phyloP scores from a whole-genome alignment of 2,888 invertebrate genomes.

The Pyrgus malvae region DNA sequence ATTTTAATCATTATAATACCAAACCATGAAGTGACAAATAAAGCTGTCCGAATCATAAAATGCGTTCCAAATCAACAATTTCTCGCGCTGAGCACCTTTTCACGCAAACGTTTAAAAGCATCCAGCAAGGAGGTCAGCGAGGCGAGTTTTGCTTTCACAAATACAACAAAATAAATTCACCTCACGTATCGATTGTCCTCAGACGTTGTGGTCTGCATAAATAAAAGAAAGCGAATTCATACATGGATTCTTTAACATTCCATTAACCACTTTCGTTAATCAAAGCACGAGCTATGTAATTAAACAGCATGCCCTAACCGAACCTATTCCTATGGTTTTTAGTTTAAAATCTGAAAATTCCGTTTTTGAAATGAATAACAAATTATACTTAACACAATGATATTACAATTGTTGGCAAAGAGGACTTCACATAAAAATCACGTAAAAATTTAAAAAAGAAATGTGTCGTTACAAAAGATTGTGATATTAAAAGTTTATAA shows the following conservation, averaged over 20 bases:
- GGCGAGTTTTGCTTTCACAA: constrained; percentile 79
- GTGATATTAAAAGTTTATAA: too few species aligned
- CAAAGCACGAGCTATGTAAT: background rate
- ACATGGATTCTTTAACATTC: constrained; percentile 52
- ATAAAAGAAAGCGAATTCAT: constrained; percentile 79
- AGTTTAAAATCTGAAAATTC: too few species aligned
- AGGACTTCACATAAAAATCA: too few species aligned
- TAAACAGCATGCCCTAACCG: background rate
- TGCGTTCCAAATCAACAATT: constrained; percentile 69
- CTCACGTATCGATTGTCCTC: constrained; percentile 81
- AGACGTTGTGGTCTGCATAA: constrained; percentile 70
- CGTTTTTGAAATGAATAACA: too few species aligned
- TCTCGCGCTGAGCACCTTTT: constrained; percentile 69
- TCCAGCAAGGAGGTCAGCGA: constrained; percentile 73
- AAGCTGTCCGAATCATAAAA: constrained; percentile 24
- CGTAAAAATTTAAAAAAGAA: too few species aligned
- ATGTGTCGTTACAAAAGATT: too few species aligned
- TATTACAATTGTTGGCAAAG: too few species aligned
- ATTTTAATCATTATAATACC: too few species aligned
- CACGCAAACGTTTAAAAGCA: constrained; percentile 71
- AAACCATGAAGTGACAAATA: background rate
- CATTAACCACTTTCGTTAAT: constrained; percentile 63
- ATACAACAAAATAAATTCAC: constrained; percentile 81
- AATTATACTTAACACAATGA: too few species aligned
- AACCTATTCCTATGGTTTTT: too few species aligned